Evolutionary conservation across 2,113 vertebrate species (phyloP).

Genomic region (Macrotus californicus): DNA sequence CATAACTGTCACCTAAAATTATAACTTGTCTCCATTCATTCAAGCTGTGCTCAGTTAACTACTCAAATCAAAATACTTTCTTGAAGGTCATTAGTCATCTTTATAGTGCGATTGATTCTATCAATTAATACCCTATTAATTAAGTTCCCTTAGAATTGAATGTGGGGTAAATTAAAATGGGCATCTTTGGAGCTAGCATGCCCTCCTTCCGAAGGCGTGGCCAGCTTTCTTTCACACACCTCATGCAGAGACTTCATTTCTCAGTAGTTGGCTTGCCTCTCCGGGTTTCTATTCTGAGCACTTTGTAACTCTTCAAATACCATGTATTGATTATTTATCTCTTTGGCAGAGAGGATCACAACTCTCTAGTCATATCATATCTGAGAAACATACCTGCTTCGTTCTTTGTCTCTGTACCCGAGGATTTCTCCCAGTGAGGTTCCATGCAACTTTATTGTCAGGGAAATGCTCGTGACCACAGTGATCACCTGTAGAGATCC

Average conservation of each 20-base stretch:
- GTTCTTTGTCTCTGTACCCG: not conserved
- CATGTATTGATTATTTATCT: not conserved
- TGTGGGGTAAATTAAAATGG: not conserved
- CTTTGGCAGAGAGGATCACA: not conserved
- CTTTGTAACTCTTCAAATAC: not conserved
- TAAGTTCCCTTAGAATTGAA: not conserved
- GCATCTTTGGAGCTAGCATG: not conserved
- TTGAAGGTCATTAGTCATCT: constrained; percentile 17
- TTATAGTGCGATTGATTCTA: not conserved
- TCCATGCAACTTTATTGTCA: not conserved
- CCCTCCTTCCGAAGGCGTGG: not conserved
- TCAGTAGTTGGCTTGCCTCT: not conserved
- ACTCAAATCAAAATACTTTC: not conserved
- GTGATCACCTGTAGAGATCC: not conserved
- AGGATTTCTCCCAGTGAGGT: not conserved
- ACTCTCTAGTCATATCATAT: accelerated
- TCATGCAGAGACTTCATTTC: not conserved
- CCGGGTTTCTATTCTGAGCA: not conserved
- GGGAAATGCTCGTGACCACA: not conserved
- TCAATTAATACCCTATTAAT: not conserved
- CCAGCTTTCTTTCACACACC: not conserved
- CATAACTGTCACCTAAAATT: not conserved
- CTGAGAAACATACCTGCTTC: not conserved
- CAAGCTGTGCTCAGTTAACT: not conserved
- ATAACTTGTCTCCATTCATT: not conserved